Evolutionary conservation across 2,888 invertebrate species (phyloP), one percentile per base, ranked within the genome.

Genomic region (Cosmorhoe ocellata): DNA sequence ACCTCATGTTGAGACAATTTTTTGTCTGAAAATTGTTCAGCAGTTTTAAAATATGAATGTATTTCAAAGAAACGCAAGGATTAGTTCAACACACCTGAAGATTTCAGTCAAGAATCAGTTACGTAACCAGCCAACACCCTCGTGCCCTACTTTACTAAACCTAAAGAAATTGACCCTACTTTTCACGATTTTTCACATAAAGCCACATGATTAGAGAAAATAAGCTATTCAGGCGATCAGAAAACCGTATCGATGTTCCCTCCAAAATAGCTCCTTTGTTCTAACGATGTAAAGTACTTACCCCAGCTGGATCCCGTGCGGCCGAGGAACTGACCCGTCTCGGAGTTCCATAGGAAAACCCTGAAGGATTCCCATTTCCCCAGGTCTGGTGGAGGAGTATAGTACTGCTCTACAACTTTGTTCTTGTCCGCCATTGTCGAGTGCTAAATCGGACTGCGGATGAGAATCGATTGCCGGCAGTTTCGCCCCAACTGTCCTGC

Each of bases 291-390:
- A 42, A 37, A 59, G 56, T 43, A 95, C 97, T 97, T 82, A 98
- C 98, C 97, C 98, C 98, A 98, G 90, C 97, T 97, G 77, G 94
- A 92, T 69, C 96, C 97, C 59, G 97, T 97, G 71, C 98, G 93
- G 70, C 98, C 98, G 69, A 98, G 91, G 84, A 98, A 94, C 91
- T 97, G 96, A 76, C 94, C 94, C 58, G 97, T 97, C 89, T 98
- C 97, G 69, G 96, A 93, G 91, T 98, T 97, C 95, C 95, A 98
- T 66, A 98, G 83, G 92, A 98, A 98, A 76, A 92, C 90, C 84
- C 92, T 93, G 91, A 97, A 94, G 73, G 94, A 92, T 89, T 96
- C 95, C 96, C 96, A 96, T 92, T 93, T 93, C 65, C 95, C 95
- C 71, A 96, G 92, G 79, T 94, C 94, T 57, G 95, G 95, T 68